Evolutionary conservation across 2,797 vertebrate genomes (phyloP), one percentile per base, ranked within the genome.

Genomic region (Gallirallus australis): DNA sequence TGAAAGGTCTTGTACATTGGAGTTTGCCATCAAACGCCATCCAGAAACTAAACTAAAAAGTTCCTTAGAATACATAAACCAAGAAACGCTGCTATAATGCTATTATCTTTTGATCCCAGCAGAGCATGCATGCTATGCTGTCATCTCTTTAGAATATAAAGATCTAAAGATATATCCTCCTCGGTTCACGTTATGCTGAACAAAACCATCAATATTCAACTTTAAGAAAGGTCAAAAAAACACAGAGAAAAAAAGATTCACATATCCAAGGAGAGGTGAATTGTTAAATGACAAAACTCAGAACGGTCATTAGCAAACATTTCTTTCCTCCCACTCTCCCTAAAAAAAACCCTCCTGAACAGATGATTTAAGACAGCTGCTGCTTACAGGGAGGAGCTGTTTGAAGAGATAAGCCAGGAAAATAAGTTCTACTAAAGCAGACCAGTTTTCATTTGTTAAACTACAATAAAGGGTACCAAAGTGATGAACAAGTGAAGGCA

Each of bases 331-430:
- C 75, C 56, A 80, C 63, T 65, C 59, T 76, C 50, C 59, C 63
- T 31, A 71, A 86, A 81, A 92, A 92, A 91, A 78, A 45, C 47
- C 42, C 42, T 85, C 72, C 54, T 60, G 77, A 93, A 37, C 33
- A 91, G 93, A 94, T 75, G 56, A 96, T 56, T 82, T 71, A 76
- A 96, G 82, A 83, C 79, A 94, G 87, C 76, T 97, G 92, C 68
- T 93, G 52, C 63, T 94, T 78, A 76, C 5, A 80, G 45, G 83
- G 91, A 92, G n/a, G 28, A 87, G 64, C 25, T 91, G 30, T 48
- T 77, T 95, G 82, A 85, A 73, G 61, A 95, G 68, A 86, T 86
- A 95, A 94, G 37, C 40, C 86, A 90, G 28, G 27, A 92, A 95
- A 94, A 71, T 6, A 19, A 87, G 50, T 57, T 63, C 37, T 63